Evolutionary conservation across 2,888 invertebrate species (phyloP), one percentile per base, ranked within the genome.

Genomic region (Drosophila glabriapex): DNA sequence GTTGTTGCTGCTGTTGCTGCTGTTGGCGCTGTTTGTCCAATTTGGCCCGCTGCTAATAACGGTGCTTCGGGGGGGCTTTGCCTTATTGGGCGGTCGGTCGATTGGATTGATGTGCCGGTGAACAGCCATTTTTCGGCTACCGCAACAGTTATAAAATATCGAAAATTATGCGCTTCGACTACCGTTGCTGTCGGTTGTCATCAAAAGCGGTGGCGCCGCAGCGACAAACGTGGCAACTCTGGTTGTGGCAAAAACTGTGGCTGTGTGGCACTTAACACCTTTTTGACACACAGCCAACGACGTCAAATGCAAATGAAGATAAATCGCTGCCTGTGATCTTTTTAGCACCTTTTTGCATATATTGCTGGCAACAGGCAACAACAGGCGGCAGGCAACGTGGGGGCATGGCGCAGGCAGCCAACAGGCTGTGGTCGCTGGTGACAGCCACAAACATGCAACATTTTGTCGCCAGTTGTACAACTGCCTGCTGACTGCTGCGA

Each of bases 291-390:
- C 85, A 80, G 78, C 83, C 85, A 83, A 76, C 91, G 89, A 89
- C 87, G 89, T 87, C 87, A 89, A 87, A 87, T 91, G 90, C 90
- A 91, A 91, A 91, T 90, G 91, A 91, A 90, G 91, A 91, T 91
- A 91, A 91, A 91, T 91, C 90, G 90, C 85, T 86, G 85, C 76
- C 82, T 91, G 80, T 90, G 91, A 91, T 91, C 89, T 87, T 86
- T 91, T 89, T 86, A 88, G 89, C 90, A 91, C 91, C 84, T 89
- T 88, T 86, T 90, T 90, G 87, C 90, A 89, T 87, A 87, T 80
- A 85, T 88, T 90, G 79, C 82, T 58, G 58, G 68, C 71, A 76
- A 67, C 69, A 56, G 59, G 54, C 58, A 54, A 41, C 53, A 19
- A 43, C 58, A 29, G 50, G 79, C 74, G 43, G 60, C 77, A 60